A percentile compares a stretch with the other conserved stretches of the same genome.
These are phyloP conservation scores for Melikaiella ostensackeni DNA, from an alignment of 2,888 invertebrate species.

Conservation along the genomic window DNA sequence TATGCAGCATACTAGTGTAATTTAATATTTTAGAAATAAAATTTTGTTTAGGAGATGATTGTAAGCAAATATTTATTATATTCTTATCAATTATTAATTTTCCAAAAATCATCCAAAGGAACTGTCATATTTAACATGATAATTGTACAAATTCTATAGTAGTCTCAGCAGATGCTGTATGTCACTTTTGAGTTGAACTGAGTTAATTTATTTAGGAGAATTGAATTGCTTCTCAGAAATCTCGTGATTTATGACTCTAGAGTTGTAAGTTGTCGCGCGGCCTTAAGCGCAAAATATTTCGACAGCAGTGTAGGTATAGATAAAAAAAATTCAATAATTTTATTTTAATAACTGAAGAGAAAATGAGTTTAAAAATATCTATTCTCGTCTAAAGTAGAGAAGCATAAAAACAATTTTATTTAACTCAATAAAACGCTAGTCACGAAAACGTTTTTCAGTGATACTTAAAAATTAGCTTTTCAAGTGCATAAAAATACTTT, in stretches of 20 bases:
- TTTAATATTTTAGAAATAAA: neutral
- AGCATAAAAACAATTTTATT: no score
- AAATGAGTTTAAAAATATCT: no score
- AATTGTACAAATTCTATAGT: neutral
- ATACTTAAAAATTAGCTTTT: no score
- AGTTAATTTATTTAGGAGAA: conserved; percentile 7
- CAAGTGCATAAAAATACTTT: neutral
- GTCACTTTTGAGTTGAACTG: conserved; percentile 6
- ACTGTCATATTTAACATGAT: neutral
- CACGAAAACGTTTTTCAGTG: no score
- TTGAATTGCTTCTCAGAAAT: conserved; percentile 2
- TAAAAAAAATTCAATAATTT: no score
- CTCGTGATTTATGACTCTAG: neutral
- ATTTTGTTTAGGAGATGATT: neutral
- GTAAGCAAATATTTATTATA: no score
- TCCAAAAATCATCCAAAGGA: neutral
- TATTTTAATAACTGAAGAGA: no score
- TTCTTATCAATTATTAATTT: no score
- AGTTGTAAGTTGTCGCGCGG: neutral
- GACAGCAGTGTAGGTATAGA: neutral
- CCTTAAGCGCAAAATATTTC: neutral
- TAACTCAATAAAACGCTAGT: no score
- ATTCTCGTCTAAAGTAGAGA: no score
- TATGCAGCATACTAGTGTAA: neutral
- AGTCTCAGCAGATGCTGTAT: neutral